phyloP scores from a whole-genome alignment of 2,113 vertebrate genomes.

The Callaeas wilsoni region DNA sequence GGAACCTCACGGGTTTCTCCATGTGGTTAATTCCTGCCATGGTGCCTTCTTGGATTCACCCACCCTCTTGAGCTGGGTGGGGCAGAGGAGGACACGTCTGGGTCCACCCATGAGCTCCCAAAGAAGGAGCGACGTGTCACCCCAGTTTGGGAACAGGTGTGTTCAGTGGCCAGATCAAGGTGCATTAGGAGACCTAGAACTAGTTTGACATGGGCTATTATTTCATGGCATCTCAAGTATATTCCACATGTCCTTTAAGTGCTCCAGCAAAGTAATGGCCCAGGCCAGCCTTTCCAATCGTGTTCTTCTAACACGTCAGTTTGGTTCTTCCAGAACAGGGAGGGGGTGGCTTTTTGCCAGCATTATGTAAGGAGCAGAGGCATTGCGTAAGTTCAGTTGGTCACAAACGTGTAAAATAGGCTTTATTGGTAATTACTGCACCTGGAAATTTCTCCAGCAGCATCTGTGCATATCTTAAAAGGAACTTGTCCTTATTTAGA shows the following conservation, averaged over 20 bases:
- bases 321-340: slow-evolving; percentile 54
- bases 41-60: neutral
- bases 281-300: slow-evolving; percentile 21
- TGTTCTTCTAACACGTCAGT: neutral
- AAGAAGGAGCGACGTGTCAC: slow-evolving; percentile 1
- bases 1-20: neutral
- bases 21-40: neutral
- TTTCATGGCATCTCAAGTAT: slow-evolving; percentile 27
- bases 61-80: neutral
- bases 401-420: slow-evolving; percentile 24
- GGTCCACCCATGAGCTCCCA: neutral
- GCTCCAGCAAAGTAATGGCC: slow-evolving; percentile 19
- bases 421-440: neutral
- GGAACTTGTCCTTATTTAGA: neutral
- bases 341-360: slow-evolving; percentile 47
- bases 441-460: neutral
- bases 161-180: slow-evolving; percentile 56
- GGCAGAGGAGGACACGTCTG: neutral
- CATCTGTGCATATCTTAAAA: neutral
- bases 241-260: slow-evolving; percentile 38
- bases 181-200: neutral
- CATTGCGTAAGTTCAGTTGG: slow-evolving; percentile 41
- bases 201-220: slow-evolving; percentile 43
- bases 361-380: slow-evolving; percentile 15
- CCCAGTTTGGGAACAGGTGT: slow-evolving; percentile 36